These are phyloP conservation scores for Acleris cristana DNA, from an alignment of 2,888 invertebrate species.

Conservation along the genomic window DNA sequence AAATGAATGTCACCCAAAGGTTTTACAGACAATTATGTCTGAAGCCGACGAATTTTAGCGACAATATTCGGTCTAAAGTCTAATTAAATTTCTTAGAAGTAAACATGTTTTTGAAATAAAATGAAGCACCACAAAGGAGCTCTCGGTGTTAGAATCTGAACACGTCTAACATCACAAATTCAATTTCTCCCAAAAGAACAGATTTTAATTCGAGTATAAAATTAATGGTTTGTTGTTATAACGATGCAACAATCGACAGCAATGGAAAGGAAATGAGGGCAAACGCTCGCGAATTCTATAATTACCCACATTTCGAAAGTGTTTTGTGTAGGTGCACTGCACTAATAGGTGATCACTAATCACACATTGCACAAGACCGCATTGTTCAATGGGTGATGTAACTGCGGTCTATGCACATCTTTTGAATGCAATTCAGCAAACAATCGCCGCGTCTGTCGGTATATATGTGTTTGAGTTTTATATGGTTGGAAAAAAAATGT, in stretches of 20 bases:
- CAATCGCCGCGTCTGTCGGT: neutral
- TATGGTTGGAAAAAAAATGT: too few species aligned
- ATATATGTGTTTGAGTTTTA: too few species aligned
- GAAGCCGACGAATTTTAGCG: neutral
- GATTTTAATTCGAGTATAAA: neutral
- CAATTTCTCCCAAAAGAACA: too few species aligned
- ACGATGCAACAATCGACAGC: slow-evolving; percentile 5
- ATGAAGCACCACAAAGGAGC: neutral
- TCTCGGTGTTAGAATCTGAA: too few species aligned
- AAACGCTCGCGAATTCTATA: slow-evolving; percentile 22
- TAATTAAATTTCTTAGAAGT: neutral
- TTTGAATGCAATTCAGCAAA: slow-evolving; percentile 11
- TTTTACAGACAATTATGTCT: too few species aligned
- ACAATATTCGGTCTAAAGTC: neutral
- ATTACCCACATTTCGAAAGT: slow-evolving; percentile 32
- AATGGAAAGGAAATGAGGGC: slow-evolving; percentile 16
- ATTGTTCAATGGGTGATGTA: slow-evolving; percentile 37
- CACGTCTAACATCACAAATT: too few species aligned
- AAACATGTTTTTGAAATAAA: slow-evolving; percentile 10
- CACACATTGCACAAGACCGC: slow-evolving; percentile 36
- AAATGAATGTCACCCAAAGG: neutral
- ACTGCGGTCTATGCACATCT: slow-evolving; percentile 18
- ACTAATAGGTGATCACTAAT: slow-evolving; percentile 27
- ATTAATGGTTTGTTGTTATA: neutral
- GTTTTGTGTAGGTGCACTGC: slow-evolving; percentile 30